phyloP scores from a whole-genome alignment of 2,113 vertebrate genomes.

The Puffinus mauretanicus region DNA sequence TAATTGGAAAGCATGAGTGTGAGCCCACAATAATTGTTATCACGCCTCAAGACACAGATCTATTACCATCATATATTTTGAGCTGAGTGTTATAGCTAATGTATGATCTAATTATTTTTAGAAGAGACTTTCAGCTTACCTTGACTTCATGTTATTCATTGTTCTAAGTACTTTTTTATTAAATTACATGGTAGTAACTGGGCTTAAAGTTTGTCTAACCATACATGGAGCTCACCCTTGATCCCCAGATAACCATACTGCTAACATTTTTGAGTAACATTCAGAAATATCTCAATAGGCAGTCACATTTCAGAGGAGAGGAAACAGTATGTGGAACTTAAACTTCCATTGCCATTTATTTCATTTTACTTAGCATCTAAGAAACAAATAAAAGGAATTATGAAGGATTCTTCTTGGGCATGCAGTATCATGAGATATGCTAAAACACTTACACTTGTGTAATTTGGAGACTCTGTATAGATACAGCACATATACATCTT shows the following conservation, averaged over 20 bases:
- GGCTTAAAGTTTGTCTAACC: neutral
- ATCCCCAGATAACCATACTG: neutral
- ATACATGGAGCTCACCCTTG: neutral
- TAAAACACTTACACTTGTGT: neutral
- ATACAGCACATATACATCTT: neutral
- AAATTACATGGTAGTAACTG: neutral
- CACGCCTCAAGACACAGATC: neutral
- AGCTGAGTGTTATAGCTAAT: neutral
- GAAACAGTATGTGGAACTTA: neutral
- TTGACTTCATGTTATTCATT: neutral
- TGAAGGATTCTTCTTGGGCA: neutral
- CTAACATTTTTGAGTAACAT: neutral
- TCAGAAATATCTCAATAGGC: neutral
- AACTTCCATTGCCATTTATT: neutral
- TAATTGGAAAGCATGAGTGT: neutral
- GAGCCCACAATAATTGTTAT: neutral
- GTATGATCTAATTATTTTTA: neutral
- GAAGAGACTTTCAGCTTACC: neutral
- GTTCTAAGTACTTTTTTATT: neutral
- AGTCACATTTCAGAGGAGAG: neutral
- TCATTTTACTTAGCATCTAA: neutral
- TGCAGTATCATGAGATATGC: neutral
- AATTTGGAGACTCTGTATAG: neutral
- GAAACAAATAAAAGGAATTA: neutral
- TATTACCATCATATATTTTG: neutral